These are phyloP conservation scores for Ganaspis brasiliensis DNA, from an alignment of 2,888 invertebrate species.

Conservation along the genomic window DNA sequence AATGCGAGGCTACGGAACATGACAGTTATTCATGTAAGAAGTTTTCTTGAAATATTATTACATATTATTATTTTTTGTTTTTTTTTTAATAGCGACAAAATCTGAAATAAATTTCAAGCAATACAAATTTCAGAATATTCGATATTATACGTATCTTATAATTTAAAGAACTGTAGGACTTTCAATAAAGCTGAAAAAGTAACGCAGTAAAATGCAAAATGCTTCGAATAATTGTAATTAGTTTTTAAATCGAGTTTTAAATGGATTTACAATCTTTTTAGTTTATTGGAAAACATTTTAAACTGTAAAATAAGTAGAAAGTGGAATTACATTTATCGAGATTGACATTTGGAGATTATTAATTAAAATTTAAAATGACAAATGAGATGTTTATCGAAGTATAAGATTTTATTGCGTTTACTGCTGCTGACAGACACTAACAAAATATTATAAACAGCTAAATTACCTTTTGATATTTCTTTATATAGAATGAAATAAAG, in stretches of 20 bases:
- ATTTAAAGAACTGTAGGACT: slow-evolving; percentile 59
- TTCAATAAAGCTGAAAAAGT: slow-evolving; percentile 58
- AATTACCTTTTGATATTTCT: slow-evolving; percentile 64
- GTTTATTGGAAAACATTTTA: too few species aligned
- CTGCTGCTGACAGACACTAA: slow-evolving; percentile 33
- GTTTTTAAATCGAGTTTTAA: background rate
- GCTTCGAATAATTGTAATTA: background rate
- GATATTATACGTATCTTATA: background rate
- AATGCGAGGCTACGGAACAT: too few species aligned
- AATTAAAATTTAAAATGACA: too few species aligned
- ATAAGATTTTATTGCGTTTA: slow-evolving; percentile 41
- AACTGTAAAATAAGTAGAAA: too few species aligned
- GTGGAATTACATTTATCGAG: background rate
- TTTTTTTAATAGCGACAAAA: too few species aligned
- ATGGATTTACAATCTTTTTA: too few species aligned
- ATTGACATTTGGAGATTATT: too few species aligned
- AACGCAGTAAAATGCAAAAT: slow-evolving; percentile 60
- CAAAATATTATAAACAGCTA: slow-evolving; percentile 60
- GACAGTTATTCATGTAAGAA: too few species aligned
- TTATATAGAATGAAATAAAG: slow-evolving; percentile 48
- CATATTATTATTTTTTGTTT: too few species aligned
- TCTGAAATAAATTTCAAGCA: too few species aligned
- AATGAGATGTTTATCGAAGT: background rate
- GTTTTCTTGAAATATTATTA: too few species aligned
- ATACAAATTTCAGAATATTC: background rate